Percentiles rank a stretch among this genome's conserved stretches.
These are phyloP conservation scores for Rhingia rostrata DNA, from an alignment of 2,888 invertebrate genomes.

Conservation along the genomic window DNA sequence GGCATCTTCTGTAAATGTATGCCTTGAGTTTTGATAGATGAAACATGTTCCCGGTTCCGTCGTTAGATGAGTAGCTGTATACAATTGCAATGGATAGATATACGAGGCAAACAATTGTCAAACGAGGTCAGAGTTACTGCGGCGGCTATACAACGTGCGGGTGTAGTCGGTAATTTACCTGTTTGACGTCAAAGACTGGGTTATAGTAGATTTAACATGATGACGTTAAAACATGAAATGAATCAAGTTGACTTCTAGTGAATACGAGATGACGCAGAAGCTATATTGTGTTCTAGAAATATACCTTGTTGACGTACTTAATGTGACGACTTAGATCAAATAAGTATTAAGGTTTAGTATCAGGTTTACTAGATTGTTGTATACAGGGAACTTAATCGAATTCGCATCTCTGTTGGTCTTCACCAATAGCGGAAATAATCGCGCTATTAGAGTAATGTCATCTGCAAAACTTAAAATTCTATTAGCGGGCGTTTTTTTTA, in stretches of 20 bases:
- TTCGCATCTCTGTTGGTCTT: no score
- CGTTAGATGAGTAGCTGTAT: background rate
- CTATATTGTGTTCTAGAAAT: conserved; percentile 3
- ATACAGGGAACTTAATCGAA: no score
- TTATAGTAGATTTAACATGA: conserved; percentile 20
- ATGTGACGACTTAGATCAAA: background rate
- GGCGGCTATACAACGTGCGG: conserved; percentile 1
- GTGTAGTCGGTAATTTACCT: conserved; percentile 14
- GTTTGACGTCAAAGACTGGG: conserved; percentile 39
- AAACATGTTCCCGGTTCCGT: conserved; percentile 11
- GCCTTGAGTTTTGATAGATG: conserved; percentile 24
- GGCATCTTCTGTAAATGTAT: conserved; percentile 5
- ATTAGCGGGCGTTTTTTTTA: no score
- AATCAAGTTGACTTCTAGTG: conserved; percentile 18
- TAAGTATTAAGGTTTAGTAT: background rate
- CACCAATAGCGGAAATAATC: no score
- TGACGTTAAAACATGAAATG: conserved; percentile 22
- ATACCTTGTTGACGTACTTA: background rate
- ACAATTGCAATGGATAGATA: conserved; percentile 13
- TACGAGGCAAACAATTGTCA: conserved; percentile 6
- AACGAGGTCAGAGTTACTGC: conserved; percentile 32
- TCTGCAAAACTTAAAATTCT: no score
- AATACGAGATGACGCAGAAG: conserved; percentile 18
- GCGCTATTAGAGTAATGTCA: no score
- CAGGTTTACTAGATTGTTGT: background rate